These are phyloP conservation scores for Cyanoramphus novaezelandiae DNA, from an alignment of 2,113 vertebrate genomes.

Conservation along the genomic window DNA sequence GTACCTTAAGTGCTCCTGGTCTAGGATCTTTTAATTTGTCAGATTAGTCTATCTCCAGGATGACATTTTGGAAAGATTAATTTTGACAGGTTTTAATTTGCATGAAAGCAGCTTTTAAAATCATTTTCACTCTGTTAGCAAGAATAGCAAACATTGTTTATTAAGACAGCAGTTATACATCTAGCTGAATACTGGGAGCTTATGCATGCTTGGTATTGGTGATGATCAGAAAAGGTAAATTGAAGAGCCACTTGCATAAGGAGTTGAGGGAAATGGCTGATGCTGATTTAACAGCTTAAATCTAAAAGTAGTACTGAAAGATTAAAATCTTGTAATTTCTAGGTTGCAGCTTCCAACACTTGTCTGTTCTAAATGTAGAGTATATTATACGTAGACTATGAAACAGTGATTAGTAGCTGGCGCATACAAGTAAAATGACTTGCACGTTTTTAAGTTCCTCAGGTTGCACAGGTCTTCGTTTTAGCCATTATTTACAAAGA, in stretches of 20 bases:
- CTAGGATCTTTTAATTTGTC: background rate
- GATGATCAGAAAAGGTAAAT: background rate
- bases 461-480: background rate
- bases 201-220: background rate
- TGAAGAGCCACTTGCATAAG: background rate
- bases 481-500: background rate
- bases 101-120: background rate
- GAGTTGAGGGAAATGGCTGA: background rate
- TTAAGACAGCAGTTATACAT: background rate
- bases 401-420: background rate
- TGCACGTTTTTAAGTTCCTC: background rate
- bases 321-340: background rate
- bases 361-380: background rate
- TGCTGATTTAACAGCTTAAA: background rate
- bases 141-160: background rate
- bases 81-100: background rate
- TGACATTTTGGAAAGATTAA: background rate
- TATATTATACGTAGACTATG: background rate
- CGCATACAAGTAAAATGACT: background rate
- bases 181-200: background rate
- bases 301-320: background rate
- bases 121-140: background rate
- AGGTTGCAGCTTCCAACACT: background rate
- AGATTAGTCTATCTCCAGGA: background rate
- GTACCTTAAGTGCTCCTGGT: background rate